phyloP scores from a whole-genome alignment of 2,888 invertebrate species.

The Antitype chi region DNA sequence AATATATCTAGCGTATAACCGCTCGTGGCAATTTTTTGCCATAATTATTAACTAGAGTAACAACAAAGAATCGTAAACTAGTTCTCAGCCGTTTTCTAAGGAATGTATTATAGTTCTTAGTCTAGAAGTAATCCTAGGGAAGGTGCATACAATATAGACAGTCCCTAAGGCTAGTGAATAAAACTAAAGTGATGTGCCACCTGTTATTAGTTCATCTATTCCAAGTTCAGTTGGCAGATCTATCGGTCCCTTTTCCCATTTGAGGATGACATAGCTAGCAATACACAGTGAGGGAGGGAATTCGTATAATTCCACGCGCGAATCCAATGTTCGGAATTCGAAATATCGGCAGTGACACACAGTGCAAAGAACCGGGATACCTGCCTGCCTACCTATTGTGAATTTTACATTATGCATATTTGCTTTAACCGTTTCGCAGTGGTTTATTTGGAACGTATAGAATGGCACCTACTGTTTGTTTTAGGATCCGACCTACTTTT shows the following conservation, averaged over 20 bases:
- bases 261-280: slow-evolving; percentile 35
- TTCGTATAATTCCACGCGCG: slow-evolving; percentile 67
- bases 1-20: slow-evolving; percentile 16
- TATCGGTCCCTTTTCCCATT: slow-evolving; percentile 25
- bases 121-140: slow-evolving; percentile 7
- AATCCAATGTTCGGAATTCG: slow-evolving; percentile 74
- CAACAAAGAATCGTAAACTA: slow-evolving; percentile 33
- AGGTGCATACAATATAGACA: slow-evolving; percentile 7
- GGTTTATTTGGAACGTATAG: slow-evolving; percentile 51
- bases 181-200: slow-evolving; percentile 39
- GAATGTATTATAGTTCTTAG: slow-evolving; percentile 7
- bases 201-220: slow-evolving; percentile 45
- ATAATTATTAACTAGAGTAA: slow-evolving; percentile 21
- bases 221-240: slow-evolving; percentile 3
- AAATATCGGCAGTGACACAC: slow-evolving; percentile 71
- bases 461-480: slow-evolving; percentile 31
- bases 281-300: slow-evolving; percentile 57
- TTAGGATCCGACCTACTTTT: slow-evolving; percentile 28
- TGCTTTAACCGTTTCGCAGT: slow-evolving; percentile 59
- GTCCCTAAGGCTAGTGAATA: slow-evolving; percentile 3
- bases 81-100: background rate
- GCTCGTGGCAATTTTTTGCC: slow-evolving; percentile 39
- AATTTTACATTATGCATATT: slow-evolving; percentile 64
- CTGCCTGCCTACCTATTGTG: slow-evolving; percentile 61
- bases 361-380: slow-evolving; percentile 66